A percentile compares a stretch with the other conserved stretches of the same genome.
Conservation (phyloP, 2,888 invertebrate genomes). For the Augochlorella aurata region DNA sequence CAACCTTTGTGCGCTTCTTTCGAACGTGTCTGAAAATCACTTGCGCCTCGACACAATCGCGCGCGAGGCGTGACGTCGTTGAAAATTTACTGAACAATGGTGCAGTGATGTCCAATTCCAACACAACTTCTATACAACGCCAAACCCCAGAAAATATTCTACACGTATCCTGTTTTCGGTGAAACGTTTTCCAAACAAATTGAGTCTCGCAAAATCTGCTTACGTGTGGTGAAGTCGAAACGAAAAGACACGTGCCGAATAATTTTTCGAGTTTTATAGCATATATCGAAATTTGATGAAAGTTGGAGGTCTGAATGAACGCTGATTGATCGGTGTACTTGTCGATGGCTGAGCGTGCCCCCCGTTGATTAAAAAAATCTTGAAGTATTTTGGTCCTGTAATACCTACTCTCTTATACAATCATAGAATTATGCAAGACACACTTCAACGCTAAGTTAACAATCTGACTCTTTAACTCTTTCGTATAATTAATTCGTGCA, state of each 20-base stretch:
- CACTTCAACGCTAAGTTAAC: slow-evolving; percentile 42
- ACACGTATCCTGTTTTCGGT: neutral
- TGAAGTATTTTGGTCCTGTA: slow-evolving; percentile 56
- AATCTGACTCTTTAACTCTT: slow-evolving; percentile 34
- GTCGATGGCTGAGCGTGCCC: slow-evolving; percentile 30
- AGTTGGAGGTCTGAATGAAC: neutral
- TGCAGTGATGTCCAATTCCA: neutral
- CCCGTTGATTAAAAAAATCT: slow-evolving; percentile 26
- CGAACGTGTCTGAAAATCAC: neutral
- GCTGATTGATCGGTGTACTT: neutral
- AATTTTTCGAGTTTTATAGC: neutral
- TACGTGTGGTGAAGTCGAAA: neutral
- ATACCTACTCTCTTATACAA: slow-evolving; percentile 35
- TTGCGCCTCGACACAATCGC: neutral
- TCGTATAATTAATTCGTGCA: slow-evolving; percentile 21
- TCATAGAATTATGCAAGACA: slow-evolving; percentile 45
- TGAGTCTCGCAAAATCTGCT: neutral
- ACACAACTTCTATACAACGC: neutral
- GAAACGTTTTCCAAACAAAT: neutral
- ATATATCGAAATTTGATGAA: neutral
- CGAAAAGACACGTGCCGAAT: neutral
- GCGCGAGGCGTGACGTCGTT: neutral
- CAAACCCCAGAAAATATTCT: neutral
- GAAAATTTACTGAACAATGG: neutral
- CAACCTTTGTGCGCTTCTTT: slow-evolving; percentile 42